phyloP scores from a whole-genome alignment of 2,113 vertebrate species.

The Bucco capensis region DNA sequence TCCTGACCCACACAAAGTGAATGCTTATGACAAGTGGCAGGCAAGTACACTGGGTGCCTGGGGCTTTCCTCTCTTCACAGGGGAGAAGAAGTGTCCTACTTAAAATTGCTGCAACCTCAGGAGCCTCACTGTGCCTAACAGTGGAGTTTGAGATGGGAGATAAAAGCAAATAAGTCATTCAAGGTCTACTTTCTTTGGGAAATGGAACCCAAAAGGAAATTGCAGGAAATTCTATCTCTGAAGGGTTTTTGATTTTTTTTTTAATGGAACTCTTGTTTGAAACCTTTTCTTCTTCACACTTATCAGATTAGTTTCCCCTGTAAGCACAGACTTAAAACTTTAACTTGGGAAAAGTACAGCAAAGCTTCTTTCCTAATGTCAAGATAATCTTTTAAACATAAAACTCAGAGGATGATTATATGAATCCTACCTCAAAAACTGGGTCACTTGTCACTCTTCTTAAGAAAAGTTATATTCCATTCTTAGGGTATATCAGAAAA shows the following conservation, averaged over 20 bases:
- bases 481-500: background rate
- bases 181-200: background rate
- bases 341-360: slow-evolving; percentile 12
- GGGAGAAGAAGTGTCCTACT: background rate
- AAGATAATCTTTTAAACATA: slow-evolving; percentile 66
- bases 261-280: background rate
- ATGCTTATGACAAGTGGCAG: background rate
- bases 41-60: background rate
- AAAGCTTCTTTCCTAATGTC: slow-evolving; percentile 64
- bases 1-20: background rate
- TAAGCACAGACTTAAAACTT: slow-evolving; percentile 16
- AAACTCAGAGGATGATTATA: slow-evolving; percentile 38
- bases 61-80: background rate
- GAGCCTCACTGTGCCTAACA: background rate
- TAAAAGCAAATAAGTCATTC: background rate
- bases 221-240: background rate
- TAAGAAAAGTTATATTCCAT: background rate
- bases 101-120: background rate
- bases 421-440: slow-evolving; percentile 46
- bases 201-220: background rate
- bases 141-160: background rate
- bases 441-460: slow-evolving; percentile 16
- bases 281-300: slow-evolving; percentile 3
- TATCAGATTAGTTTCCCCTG: slow-evolving; percentile 39
- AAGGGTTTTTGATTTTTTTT: background rate